Base-by-base conservation (phyloP, 1,140 invertebrate genomes). In the Leptopilina boulardi region DNA sequence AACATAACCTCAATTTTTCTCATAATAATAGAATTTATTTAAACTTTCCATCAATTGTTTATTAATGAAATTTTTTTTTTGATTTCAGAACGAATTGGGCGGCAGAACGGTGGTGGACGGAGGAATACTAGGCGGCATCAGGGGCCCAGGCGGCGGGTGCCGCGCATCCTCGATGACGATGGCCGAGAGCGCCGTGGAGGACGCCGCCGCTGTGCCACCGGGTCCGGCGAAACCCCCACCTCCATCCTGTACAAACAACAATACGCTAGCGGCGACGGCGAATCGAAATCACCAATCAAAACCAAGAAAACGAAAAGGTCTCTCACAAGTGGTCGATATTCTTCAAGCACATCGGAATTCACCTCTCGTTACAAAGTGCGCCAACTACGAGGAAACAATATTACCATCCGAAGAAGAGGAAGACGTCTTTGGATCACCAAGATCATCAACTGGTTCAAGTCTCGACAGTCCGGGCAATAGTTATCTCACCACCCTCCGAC, bases 251-350 rank as follows among this genome's bases (percentile, higher is more conserved):
- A 91, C 89, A n/a, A 90, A 89, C 87, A 93, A 92, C 82, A 92
- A 92, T 84, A 94, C 93, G 77, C 90, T 94, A 71, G 91, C 92
- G 56, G 91, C 92, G 66, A 92, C 93, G 72, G 92, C 92, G 72
- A 94, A 94, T 77, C 92, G 94, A 70, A 94, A 94, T 78, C 92
- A 93, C 77, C 91, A 92, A 6, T 51, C 47, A 11, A 91, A 90
- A 78, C 91, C 93, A 74, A 92, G 94, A 30, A 96, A 96, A 86
- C 91, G 95, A 23, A 95, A 95, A 85, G 91, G 95, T n/a, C 87
- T 96, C 15, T 95, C 93, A 76, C 94, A 95, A 80, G 95, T 96
- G 0, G 87, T 96, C 56, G 94, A 95, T 82, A 95, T 95, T 83
- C 88, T 96, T 18, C 94, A 94, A 21, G 88, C 89, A 47, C 88